These are phyloP conservation scores for Penaeus monodon DNA, from an alignment of 2,888 invertebrate species.

Conservation along the genomic window DNA sequence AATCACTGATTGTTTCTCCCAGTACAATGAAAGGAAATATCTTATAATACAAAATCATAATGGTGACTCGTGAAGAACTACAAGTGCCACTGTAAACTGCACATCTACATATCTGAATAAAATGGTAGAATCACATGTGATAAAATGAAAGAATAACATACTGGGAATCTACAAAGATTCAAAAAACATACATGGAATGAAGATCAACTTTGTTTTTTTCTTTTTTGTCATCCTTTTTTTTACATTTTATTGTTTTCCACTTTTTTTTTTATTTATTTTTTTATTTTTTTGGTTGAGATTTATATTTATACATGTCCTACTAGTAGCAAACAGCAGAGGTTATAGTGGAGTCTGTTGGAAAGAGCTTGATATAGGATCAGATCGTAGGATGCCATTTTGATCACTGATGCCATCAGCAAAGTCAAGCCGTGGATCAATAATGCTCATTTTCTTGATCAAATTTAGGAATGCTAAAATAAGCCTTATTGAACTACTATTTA, in stretches of 20 bases:
- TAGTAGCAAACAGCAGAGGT: constrained; percentile 46
- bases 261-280: constrained; percentile 38
- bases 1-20: constrained; percentile 32
- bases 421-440: neutral
- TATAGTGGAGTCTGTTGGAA: constrained; percentile 18
- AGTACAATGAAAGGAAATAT: constrained; percentile 31
- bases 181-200: constrained; percentile 49
- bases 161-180: constrained; percentile 31
- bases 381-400: neutral
- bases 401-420: neutral
- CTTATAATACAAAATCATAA: constrained; percentile 32
- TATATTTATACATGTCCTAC: constrained; percentile 44
- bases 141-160: constrained; percentile 25
- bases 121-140: constrained; percentile 23
- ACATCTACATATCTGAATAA: constrained; percentile 24
- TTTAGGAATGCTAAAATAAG: constrained; percentile 2
- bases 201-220: constrained; percentile 36
- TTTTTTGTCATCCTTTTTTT: constrained; percentile 32
- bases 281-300: neutral
- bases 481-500: neutral
- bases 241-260: constrained; percentile 46
- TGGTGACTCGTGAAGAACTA: constrained; percentile 19
- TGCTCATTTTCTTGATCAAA: neutral
- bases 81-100: constrained; percentile 13
- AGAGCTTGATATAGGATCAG: constrained; percentile 17